Evolutionary conservation across 2,888 invertebrate genomes (phyloP).

Genomic region (Zelleria hepariella): DNA sequence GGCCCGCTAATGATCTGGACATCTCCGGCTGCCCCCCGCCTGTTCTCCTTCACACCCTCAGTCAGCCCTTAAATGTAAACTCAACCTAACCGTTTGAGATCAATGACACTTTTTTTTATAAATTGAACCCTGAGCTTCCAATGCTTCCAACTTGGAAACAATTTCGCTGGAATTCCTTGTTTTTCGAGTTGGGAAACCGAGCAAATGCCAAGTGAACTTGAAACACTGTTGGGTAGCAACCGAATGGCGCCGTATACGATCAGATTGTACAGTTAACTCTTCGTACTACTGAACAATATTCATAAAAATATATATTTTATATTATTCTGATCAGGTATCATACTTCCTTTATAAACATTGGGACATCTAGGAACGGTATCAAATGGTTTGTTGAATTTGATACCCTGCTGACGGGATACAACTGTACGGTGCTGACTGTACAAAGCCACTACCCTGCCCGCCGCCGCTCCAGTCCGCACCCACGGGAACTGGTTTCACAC

Average conservation of each 20-base stretch:
- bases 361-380: too few relatives aligned
- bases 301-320: background rate
- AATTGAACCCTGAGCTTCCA: background rate
- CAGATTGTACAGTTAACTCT: background rate
- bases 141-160: too few relatives aligned
- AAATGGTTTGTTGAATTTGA: background rate
- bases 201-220: background rate
- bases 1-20: constrained; percentile 21
- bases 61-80: background rate
- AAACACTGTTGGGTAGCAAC: background rate
- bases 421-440: background rate
- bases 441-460: background rate
- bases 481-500: constrained; percentile 49
- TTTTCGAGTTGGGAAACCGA: background rate
- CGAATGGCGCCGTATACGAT: background rate
- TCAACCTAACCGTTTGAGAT: background rate
- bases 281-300: background rate
- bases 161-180: background rate
- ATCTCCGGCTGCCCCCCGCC: constrained; percentile 12
- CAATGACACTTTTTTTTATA: too few relatives aligned
- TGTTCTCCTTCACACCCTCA: too few relatives aligned
- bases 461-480: constrained; percentile 31
- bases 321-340: too few relatives aligned
- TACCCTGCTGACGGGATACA: too few relatives aligned
- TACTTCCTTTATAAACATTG: too few relatives aligned